Conservation (phyloP, 2,888 invertebrate genomes). For the Lasiommata megera region DNA sequence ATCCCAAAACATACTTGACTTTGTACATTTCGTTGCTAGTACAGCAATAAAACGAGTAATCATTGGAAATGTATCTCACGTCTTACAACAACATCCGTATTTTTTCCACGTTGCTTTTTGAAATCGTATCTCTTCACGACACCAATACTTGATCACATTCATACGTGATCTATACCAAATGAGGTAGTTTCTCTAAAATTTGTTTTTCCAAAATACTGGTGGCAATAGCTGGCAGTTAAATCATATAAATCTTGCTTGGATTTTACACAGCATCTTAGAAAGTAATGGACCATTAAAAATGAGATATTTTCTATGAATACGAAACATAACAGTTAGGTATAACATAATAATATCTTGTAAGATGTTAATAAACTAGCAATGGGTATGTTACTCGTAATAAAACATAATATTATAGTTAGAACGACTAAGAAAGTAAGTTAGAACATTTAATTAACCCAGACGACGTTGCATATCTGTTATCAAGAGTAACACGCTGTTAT, state of each 20-base stretch:
- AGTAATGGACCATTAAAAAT: not conserved
- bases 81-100: constrained; percentile 18
- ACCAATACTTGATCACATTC: constrained; percentile 28
- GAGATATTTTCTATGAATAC: not conserved
- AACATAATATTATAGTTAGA: not conserved
- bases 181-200: constrained; percentile 54
- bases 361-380: not conserved
- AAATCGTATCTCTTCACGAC: constrained; percentile 28
- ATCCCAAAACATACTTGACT: too few relatives aligned
- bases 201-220: not conserved
- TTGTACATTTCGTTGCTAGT: too few relatives aligned
- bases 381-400: not conserved
- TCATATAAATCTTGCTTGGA: not conserved
- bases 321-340: not conserved
- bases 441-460: not conserved
- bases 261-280: not conserved
- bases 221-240: too few relatives aligned
- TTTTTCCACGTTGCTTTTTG: constrained; percentile 29
- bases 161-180: constrained; percentile 58
- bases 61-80: constrained; percentile 21
- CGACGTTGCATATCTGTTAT: constrained; percentile 2
- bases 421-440: constrained; percentile 14
- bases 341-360: not conserved
- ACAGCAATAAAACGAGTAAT: not conserved
- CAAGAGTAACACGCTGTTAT: too few relatives aligned